Percentiles rank a stretch among this genome's conserved stretches.
Conservation (phyloP, 92 coral and sea anemone genomes). For the Desmophyllum pertusum region DNA sequence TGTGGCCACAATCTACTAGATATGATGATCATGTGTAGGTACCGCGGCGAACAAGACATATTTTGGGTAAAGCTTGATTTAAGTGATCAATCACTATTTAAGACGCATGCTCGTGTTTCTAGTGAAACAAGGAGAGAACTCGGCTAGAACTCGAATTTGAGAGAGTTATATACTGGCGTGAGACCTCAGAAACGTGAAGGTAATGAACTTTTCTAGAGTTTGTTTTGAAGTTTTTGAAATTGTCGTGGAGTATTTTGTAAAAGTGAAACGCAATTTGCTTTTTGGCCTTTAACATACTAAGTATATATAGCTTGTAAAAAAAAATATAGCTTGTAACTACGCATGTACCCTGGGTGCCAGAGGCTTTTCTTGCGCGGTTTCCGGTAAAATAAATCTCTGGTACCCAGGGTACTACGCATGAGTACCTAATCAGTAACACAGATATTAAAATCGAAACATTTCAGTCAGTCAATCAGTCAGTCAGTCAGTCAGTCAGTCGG, state of each 20-base stretch:
- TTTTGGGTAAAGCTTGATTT: not conserved
- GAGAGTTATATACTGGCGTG: not conserved
- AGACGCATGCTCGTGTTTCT: not conserved
- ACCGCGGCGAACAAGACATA: not conserved
- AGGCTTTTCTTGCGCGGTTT: too few relatives aligned
- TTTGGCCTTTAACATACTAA: too few relatives aligned
- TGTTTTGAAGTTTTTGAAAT: not conserved
- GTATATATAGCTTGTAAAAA: too few relatives aligned
- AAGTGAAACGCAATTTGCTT: not conserved
- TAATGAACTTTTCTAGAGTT: not conserved
- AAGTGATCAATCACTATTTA: not conserved
- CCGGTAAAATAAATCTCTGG: too few relatives aligned
- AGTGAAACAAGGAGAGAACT: not conserved
- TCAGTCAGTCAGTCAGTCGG: too few relatives aligned
- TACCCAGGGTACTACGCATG: too few relatives aligned
- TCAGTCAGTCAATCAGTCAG: too few relatives aligned
- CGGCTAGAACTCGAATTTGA: too few relatives aligned
- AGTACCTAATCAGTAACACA: too few relatives aligned
- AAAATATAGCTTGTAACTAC: not conserved
- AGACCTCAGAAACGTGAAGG: not conserved
- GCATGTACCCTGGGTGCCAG: too few relatives aligned
- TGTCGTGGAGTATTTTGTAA: not conserved
- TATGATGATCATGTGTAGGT: not conserved
- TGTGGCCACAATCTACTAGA: not conserved
- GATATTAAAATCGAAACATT: too few relatives aligned